These are phyloP conservation scores for Sebastes diploproa DNA, from an alignment of 2,797 vertebrate genomes.

Conservation along the genomic window DNA sequence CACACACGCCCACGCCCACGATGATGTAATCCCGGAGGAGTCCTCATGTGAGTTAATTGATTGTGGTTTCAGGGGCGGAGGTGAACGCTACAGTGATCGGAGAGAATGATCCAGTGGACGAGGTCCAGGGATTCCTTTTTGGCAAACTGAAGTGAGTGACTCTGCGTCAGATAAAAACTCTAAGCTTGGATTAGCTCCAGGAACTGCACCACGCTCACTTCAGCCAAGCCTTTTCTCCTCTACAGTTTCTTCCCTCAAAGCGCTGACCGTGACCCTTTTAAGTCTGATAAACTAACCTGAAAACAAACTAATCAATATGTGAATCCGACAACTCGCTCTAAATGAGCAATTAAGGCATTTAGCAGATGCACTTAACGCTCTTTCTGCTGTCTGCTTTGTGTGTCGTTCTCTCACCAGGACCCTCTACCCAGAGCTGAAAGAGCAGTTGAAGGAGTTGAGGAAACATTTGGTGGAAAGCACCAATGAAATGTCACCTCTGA, in stretches of 20 bases:
- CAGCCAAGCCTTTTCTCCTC: slow-evolving; percentile 13
- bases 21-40: slow-evolving; percentile 32
- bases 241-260: slow-evolving; percentile 13
- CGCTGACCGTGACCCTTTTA: not conserved
- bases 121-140: slow-evolving; percentile 98
- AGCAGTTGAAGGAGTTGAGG: slow-evolving; percentile 93
- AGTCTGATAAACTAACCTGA: slow-evolving; percentile 26
- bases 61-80: slow-evolving; percentile 84
- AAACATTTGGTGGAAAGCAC: slow-evolving; percentile 98
- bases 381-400: not conserved
- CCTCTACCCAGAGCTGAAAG: slow-evolving; percentile 89
- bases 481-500: slow-evolving; percentile 98
- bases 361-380: not conserved
- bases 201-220: slow-evolving; percentile 10
- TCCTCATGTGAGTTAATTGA: slow-evolving; percentile 55
- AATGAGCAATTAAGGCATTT: slow-evolving; percentile 20
- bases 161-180: slow-evolving; percentile 53
- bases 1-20: not conserved
- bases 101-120: slow-evolving; percentile 94
- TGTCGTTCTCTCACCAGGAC: slow-evolving; percentile 60
- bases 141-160: slow-evolving; percentile 93
- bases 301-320: slow-evolving; percentile 44
- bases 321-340: not conserved
- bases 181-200: slow-evolving; percentile 52
- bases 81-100: slow-evolving; percentile 93